These are phyloP conservation scores for Sphyrna mokarran DNA, from an alignment of 2,113 vertebrate species.

Conservation along the genomic window DNA sequence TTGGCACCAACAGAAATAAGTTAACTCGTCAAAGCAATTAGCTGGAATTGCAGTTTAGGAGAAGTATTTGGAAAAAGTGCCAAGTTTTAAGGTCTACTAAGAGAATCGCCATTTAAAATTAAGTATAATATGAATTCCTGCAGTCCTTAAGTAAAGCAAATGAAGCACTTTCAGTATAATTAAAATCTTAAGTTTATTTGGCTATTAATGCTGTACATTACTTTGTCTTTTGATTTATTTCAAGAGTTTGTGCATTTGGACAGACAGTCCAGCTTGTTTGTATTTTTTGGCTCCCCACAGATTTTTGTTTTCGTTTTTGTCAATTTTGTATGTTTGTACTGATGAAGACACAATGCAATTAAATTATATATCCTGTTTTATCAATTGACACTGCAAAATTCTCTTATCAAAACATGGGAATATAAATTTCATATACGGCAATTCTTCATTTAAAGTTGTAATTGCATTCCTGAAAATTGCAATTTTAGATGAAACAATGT, in stretches of 20 bases:
- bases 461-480: no score
- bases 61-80: slow-evolving; percentile 6
- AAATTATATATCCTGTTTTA: background rate
- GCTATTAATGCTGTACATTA: background rate
- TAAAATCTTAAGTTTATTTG: background rate
- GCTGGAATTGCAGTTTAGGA: slow-evolving; percentile 13
- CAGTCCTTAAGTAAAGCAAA: background rate
- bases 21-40: background rate
- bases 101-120: background rate
- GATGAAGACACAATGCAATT: background rate
- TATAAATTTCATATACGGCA: background rate
- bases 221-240: background rate
- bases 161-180: background rate
- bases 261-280: background rate
- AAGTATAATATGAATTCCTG: background rate
- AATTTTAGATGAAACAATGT: no score
- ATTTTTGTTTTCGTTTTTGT: background rate
- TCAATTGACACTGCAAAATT: background rate
- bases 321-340: background rate
- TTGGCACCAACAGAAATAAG: background rate
- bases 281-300: background rate
- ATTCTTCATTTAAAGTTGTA: no score
- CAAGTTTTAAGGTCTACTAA: background rate
- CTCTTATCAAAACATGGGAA: background rate
- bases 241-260: background rate